A percentile compares a stretch with the other conserved stretches of the same genome.
phyloP scores from a whole-genome alignment of 92 coral and sea anemone genomes.

The Paragorgia papillata region DNA sequence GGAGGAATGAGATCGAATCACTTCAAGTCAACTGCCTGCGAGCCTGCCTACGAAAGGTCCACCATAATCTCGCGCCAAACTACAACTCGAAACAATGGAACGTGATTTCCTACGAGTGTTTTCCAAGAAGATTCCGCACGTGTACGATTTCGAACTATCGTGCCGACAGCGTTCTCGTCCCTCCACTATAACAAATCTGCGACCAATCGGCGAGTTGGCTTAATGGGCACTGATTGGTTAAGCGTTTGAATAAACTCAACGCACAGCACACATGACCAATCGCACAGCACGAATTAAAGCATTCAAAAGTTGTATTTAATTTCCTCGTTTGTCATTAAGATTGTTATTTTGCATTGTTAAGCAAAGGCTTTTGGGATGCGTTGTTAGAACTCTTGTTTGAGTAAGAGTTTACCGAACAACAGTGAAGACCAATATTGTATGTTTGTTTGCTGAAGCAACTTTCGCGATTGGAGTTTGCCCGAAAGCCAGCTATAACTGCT shows the following conservation, averaged over 20 bases:
- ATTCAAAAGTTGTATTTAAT: slow-evolving; percentile 27
- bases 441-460: slow-evolving; percentile 37
- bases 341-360: slow-evolving; percentile 38
- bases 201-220: slow-evolving; percentile 27
- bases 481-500: neutral
- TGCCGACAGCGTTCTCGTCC: neutral
- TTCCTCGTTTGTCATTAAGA: slow-evolving; percentile 47
- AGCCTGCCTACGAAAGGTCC: slow-evolving; percentile 11
- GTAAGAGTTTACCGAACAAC: slow-evolving; percentile 40
- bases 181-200: neutral
- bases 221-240: slow-evolving; percentile 28
- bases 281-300: slow-evolving; percentile 26
- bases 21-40: slow-evolving; percentile 6
- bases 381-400: slow-evolving; percentile 39
- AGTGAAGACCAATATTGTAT: slow-evolving; percentile 22
- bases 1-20: slow-evolving; percentile 22
- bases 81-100: slow-evolving; percentile 32
- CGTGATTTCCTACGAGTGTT: slow-evolving; percentile 21
- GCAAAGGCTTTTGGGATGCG: slow-evolving; percentile 31
- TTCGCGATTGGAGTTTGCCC: slow-evolving; percentile 1
- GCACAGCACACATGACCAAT: slow-evolving; percentile 1
- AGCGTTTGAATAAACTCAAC: slow-evolving; percentile 23
- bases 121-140: slow-evolving; percentile 47
- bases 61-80: slow-evolving; percentile 30
- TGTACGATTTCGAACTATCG: slow-evolving; percentile 14